A percentile compares a stretch with the other conserved stretches of the same genome.
phyloP scores from a whole-genome alignment of 2,113 vertebrate genomes.

The Aspidoscelis tigris region DNA sequence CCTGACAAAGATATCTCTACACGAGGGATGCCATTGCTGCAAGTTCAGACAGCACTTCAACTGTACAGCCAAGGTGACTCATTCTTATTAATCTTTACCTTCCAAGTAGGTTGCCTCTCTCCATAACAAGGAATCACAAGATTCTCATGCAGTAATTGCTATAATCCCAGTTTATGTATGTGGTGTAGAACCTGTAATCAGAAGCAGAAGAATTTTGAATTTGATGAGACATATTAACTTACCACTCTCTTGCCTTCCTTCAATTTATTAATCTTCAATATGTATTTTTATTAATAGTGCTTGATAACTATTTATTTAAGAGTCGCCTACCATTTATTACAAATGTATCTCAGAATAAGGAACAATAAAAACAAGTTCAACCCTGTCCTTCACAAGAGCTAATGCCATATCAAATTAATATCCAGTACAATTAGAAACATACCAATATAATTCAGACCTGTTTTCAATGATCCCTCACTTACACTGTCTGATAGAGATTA shows the following conservation, averaged over 20 bases:
- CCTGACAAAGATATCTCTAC: not conserved
- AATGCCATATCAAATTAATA: too few relatives aligned
- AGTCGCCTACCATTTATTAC: not conserved
- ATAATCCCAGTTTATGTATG: not conserved
- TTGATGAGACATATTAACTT: not conserved
- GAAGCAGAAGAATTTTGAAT: not conserved
- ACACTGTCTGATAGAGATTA: too few relatives aligned
- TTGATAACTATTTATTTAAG: too few relatives aligned
- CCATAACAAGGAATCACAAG: not conserved
- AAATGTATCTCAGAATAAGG: too few relatives aligned
- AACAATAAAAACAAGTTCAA: too few relatives aligned
- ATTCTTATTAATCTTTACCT: not conserved
- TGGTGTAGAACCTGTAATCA: not conserved
- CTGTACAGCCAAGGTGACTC: not conserved
- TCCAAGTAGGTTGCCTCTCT: not conserved
- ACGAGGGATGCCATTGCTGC: not conserved
- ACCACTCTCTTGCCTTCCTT: too few relatives aligned
- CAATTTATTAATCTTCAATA: too few relatives aligned
- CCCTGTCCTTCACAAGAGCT: too few relatives aligned
- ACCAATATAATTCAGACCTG: too few relatives aligned
- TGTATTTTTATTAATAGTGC: too few relatives aligned
- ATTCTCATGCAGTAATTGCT: not conserved
- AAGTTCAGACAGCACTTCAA: not conserved
- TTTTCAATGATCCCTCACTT: too few relatives aligned
- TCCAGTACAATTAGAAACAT: too few relatives aligned